Evolutionary conservation across 2,888 invertebrate genomes (phyloP), one percentile per base, ranked within the genome.

Genomic region (Oligia latruncula): DNA sequence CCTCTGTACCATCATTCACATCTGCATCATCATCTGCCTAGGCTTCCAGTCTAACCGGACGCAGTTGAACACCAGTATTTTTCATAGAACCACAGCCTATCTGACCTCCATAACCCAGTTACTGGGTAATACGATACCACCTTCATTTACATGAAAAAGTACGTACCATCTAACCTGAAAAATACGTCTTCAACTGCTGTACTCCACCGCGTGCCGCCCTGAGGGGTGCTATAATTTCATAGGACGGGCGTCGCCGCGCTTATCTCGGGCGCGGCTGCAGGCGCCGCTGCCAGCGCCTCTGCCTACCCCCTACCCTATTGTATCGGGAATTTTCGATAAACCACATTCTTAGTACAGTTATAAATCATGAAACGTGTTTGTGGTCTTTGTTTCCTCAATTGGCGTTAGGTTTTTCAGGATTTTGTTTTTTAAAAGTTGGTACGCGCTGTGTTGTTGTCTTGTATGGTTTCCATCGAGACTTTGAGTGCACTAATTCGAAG

Each of bases 241-340:
- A 95, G 95, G 95, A 95, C 96, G 95, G 95, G 95, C 95, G 96
- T 95, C 95, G 95, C 94, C 94, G 93, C 95, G 96, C 95, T 96
- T 96, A 96, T 96, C 96, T 94, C 94, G 95, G 95, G 95, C 95
- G 95, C 94, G 94, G 94, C 92, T 95, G 92, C 94, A 95, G 96
- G 96, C 96, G 95, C 95, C 96, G 92, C 91, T 88, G 92, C 90
- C 93, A 94, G 93, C 95, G 95, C 95, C 96, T 95, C 91, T 90
- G 88, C 88, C 81, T 81, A 35, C 80, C 88, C 78, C 88, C 87
- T 76, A 79, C 88, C 76, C 83, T 83, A 83, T 82, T 88, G 88
- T 92, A 92, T 92, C 90, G 91, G 90, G 89, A 90, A 92, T 92
- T 91, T 93, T 93, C 93, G 93, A 93, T 93, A 92, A 90, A 90